Conservation (phyloP, 2,113 vertebrate species). For the Daboia siamensis region DNA sequence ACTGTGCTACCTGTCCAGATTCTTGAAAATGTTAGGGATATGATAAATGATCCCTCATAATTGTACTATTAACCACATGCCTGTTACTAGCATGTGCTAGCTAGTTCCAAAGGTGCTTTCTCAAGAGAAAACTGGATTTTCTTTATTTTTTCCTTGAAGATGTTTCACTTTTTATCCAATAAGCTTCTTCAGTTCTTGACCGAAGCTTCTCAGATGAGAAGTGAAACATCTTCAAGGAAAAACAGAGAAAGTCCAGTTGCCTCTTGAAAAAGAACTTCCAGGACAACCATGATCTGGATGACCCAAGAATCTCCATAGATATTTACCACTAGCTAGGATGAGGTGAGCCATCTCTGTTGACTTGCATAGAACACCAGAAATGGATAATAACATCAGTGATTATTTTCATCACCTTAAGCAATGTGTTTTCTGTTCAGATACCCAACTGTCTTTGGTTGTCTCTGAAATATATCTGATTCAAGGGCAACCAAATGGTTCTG, state of each 20-base stretch:
- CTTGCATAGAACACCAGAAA: neutral
- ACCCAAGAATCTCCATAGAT: neutral
- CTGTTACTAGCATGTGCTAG: neutral
- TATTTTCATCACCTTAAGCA: neutral
- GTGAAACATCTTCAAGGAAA: neutral
- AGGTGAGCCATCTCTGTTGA: neutral
- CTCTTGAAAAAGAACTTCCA: neutral
- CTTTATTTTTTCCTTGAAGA: too few relatives aligned
- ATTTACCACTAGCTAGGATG: neutral
- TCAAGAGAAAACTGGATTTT: neutral
- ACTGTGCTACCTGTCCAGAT: neutral
- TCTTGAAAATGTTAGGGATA: neutral
- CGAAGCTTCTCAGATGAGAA: neutral
- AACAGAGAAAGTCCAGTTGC: neutral
- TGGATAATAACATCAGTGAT: neutral
- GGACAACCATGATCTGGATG: neutral
- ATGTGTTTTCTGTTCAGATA: neutral
- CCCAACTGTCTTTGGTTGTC: neutral
- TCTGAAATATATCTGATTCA: neutral
- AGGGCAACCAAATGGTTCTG: neutral
- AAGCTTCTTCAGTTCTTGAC: neutral
- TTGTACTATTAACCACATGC: neutral
- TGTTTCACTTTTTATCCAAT: too few relatives aligned
- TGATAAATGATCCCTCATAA: neutral
- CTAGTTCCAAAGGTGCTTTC: neutral